Conservation (phyloP, 2,113 vertebrate species). For the Coptodon rendalli region DNA sequence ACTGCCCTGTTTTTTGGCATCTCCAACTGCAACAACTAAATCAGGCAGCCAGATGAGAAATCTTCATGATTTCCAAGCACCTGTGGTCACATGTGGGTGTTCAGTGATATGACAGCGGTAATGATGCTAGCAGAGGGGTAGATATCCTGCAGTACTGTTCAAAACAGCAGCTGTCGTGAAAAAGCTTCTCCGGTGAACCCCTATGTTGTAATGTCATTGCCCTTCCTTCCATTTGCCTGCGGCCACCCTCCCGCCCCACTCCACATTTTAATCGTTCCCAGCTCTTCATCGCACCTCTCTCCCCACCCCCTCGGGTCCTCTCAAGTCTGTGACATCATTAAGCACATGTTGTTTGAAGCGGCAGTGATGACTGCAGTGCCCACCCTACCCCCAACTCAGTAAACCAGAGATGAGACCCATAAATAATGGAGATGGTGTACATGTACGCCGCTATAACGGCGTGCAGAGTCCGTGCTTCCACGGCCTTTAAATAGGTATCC, state of each 20-base stretch:
- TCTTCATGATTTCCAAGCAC: neutral
- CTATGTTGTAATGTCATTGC: slow-evolving; percentile 25
- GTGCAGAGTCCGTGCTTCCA: slow-evolving; percentile 71
- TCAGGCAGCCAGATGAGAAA: neutral
- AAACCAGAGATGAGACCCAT: slow-evolving; percentile 68
- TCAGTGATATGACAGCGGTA: slow-evolving; percentile 41
- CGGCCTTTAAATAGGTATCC: slow-evolving; percentile 73
- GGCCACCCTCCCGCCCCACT: neutral
- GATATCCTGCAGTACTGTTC: slow-evolving; percentile 5
- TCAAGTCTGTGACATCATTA: slow-evolving; percentile 65
- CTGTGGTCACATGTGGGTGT: neutral
- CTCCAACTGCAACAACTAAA: neutral
- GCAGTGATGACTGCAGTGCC: slow-evolving; percentile 57
- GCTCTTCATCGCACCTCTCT: neutral
- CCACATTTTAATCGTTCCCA: slow-evolving; percentile 1
- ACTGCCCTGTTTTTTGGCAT: neutral
- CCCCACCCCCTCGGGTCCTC: slow-evolving; percentile 12
- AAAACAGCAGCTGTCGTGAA: slow-evolving; percentile 15
- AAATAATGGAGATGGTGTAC: slow-evolving; percentile 78
- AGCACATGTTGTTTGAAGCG: slow-evolving; percentile 49
- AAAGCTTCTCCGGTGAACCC: slow-evolving; percentile 20
- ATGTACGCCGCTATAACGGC: slow-evolving; percentile 65
- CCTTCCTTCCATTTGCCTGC: neutral
- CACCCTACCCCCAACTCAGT: slow-evolving; percentile 51
- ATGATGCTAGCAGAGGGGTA: slow-evolving; percentile 24